Percentiles rank a stretch among this genome's conserved stretches.
These are phyloP conservation scores for Drosophila prosaltans DNA, from an alignment of 1,140 invertebrate genomes.

Conservation along the genomic window DNA sequence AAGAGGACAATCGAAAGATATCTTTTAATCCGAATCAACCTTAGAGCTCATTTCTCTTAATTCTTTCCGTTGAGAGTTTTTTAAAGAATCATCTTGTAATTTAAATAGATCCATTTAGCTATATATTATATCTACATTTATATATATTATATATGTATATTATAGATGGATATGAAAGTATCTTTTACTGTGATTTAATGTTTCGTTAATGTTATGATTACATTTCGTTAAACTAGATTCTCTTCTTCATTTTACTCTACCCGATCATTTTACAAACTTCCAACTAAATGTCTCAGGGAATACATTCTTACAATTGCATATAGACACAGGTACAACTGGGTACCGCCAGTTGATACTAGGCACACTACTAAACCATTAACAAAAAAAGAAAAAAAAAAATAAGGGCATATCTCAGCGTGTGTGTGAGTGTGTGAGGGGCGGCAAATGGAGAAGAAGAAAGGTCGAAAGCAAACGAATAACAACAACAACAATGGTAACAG, in stretches of 20 bases:
- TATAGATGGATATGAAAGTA: too few species aligned
- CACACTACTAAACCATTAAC: slow-evolving; percentile 58
- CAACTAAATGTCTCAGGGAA: not conserved
- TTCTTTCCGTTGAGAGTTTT: too few species aligned
- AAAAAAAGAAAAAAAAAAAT: slow-evolving; percentile 62
- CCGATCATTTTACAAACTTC: slow-evolving; percentile 2
- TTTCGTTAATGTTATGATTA: not conserved
- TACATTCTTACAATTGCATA: not conserved
- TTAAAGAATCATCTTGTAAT: too few species aligned
- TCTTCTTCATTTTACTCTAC: not conserved
- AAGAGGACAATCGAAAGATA: too few species aligned
- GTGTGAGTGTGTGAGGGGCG: slow-evolving; percentile 40
- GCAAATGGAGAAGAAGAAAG: slow-evolving; percentile 67
- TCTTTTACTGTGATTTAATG: too few species aligned
- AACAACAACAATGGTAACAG: slow-evolving; percentile 29
- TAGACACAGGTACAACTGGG: slow-evolving; percentile 5
- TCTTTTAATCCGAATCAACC: too few species aligned
- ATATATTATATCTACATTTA: too few species aligned
- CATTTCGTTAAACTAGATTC: not conserved
- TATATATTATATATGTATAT: too few species aligned
- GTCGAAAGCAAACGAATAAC: slow-evolving; percentile 71
- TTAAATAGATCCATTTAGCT: too few species aligned
- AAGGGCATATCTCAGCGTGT: slow-evolving; percentile 66
- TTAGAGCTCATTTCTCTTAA: too few species aligned
- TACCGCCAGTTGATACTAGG: slow-evolving; percentile 46